Evolutionary conservation across 1,140 invertebrate genomes (phyloP).

Genomic region (Heliothis virescens): DNA sequence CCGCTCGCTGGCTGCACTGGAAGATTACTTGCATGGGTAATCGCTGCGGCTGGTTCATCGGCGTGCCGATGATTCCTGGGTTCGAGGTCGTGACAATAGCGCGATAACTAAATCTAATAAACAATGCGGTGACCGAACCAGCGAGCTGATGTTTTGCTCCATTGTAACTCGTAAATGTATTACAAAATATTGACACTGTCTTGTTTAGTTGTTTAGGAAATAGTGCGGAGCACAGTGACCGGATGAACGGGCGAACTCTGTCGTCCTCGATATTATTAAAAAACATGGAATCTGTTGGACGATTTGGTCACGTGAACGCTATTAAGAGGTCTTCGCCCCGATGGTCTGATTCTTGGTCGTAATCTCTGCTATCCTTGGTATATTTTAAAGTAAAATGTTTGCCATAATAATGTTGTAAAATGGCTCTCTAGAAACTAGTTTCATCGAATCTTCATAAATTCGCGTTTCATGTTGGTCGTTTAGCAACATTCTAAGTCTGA

Average conservation of each 20-base stretch:
- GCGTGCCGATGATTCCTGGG: slow-evolving; percentile 43
- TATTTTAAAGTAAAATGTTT: not conserved
- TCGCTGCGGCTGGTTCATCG: slow-evolving; percentile 17
- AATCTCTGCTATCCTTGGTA: not conserved
- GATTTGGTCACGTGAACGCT: slow-evolving; percentile 30
- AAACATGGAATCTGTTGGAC: slow-evolving; percentile 9
- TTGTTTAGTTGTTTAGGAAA: slow-evolving; percentile 48
- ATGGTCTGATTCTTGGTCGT: slow-evolving; percentile 20
- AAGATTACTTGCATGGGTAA: slow-evolving; percentile 46
- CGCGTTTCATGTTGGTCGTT: not conserved
- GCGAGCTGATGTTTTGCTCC: slow-evolving; percentile 58
- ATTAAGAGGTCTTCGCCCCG: slow-evolving; percentile 29
- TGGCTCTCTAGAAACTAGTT: not conserved
- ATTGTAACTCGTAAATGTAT: slow-evolving; percentile 56
- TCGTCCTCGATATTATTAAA: slow-evolving; percentile 34
- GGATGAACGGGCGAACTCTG: slow-evolving; percentile 1
- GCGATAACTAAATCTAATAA: slow-evolving; percentile 56
- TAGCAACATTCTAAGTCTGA: not conserved
- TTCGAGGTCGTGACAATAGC: slow-evolving; percentile 56
- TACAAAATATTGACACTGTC: slow-evolving; percentile 60
- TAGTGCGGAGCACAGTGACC: slow-evolving; percentile 33
- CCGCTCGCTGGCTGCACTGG: slow-evolving; percentile 54
- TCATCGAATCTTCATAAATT: not conserved
- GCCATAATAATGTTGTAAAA: not conserved
- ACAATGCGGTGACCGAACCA: slow-evolving; percentile 63